Percentiles rank a stretch among this genome's conserved stretches.
phyloP scores from a whole-genome alignment of 2,797 vertebrate species.

The Myiothlypis chrysogaster region DNA sequence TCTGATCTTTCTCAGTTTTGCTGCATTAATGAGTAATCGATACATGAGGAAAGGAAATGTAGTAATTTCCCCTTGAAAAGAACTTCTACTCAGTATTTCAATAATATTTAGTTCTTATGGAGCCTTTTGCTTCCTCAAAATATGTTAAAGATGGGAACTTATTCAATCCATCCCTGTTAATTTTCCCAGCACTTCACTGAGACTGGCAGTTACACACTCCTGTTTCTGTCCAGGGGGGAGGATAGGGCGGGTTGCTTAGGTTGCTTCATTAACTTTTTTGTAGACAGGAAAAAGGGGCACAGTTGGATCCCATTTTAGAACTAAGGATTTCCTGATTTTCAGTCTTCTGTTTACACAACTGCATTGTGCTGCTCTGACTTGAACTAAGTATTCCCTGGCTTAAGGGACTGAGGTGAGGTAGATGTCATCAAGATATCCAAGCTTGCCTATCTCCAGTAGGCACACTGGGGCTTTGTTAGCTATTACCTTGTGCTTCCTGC shows the following conservation, averaged over 20 bases:
- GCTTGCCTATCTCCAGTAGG: background rate
- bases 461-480: background rate
- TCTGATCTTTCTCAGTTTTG: conserved; percentile 66
- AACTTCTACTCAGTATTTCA: background rate
- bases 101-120: background rate
- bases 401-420: background rate
- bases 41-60: conserved; percentile 44
- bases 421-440: background rate
- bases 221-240: background rate
- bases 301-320: conserved; percentile 53
- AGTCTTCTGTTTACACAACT: conserved; percentile 37
- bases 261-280: conserved; percentile 53
- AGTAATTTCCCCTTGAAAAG: conserved; percentile 54
- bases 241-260: background rate
- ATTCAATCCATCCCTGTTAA: background rate
- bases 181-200: background rate
- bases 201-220: background rate
- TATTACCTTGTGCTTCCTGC: background rate
- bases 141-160: background rate
- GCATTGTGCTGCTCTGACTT: background rate
- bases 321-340: conserved; percentile 45
- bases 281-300: conserved; percentile 34
- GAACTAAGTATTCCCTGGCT: background rate
- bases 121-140: background rate
- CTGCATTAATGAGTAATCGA: conserved; percentile 65